These are phyloP conservation scores for Turnix velox DNA, from an alignment of 2,113 vertebrate species.

Conservation along the genomic window DNA sequence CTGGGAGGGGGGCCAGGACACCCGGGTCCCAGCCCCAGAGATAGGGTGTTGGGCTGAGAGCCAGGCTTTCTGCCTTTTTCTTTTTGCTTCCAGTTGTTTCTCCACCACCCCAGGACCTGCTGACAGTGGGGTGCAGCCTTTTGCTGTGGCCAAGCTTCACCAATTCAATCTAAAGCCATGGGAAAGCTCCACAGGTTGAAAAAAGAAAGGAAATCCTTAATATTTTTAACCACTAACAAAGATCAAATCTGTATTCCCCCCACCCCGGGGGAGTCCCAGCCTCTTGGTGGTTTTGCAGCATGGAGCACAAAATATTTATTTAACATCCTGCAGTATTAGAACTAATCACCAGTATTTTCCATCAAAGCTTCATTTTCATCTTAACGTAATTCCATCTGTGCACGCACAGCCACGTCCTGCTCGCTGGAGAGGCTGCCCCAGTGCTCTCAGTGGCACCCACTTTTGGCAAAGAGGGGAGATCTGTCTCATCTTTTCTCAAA, in stretches of 20 bases:
- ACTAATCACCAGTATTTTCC: conserved; percentile 63
- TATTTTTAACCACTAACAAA: not conserved
- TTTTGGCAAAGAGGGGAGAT: not conserved
- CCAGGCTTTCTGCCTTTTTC: not conserved
- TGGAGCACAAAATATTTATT: conserved; percentile 37
- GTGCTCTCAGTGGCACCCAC: rapidly evolving
- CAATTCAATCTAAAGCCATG: not conserved
- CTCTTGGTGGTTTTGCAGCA: not conserved
- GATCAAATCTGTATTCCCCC: not conserved
- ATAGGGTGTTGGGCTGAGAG: not conserved
- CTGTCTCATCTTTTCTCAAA: not conserved
- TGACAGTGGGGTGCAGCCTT: not conserved
- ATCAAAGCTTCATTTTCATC: conserved; percentile 65
- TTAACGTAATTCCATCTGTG: conserved; percentile 55
- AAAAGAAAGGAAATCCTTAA: not conserved
- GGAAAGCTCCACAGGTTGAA: not conserved
- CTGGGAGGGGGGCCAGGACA: conserved; percentile 39
- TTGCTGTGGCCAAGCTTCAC: not conserved
- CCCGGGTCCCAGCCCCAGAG: not conserved
- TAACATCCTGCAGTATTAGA: conserved; percentile 54
- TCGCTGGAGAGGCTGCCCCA: not conserved
- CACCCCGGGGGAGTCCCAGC: not conserved
- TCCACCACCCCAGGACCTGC: not conserved
- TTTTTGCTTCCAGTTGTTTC: not conserved
- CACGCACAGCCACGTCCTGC: conserved; percentile 19